phyloP scores from a whole-genome alignment of 2,113 vertebrate species.

The Aplodontia rufa region DNA sequence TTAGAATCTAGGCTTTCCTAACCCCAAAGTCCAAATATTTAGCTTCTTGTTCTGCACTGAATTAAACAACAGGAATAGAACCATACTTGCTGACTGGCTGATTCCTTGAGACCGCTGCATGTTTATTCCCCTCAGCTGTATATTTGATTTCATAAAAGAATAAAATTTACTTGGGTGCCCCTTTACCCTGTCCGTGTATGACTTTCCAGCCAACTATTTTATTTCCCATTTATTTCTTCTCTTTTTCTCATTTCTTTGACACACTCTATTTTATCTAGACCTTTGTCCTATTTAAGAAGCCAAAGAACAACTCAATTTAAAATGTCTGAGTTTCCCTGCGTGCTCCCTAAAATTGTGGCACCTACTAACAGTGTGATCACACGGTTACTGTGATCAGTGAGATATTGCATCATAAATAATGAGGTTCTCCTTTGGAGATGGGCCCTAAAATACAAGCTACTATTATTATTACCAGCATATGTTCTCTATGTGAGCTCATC shows the following conservation, averaged over 20 bases:
- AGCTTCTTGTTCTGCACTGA: not conserved
- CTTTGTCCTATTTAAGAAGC: conserved; percentile 36
- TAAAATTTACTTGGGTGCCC: not conserved
- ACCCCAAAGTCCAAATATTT: not conserved
- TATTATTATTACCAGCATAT: conserved; percentile 38
- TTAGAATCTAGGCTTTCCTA: not conserved
- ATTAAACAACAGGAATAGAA: not conserved
- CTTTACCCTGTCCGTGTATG: not conserved
- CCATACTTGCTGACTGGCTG: no score
- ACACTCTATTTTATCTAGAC: not conserved
- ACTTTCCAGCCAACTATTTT: conserved; percentile 11
- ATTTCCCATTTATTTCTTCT: not conserved
- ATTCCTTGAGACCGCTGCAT: not conserved
- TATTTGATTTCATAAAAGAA: conserved; percentile 33
- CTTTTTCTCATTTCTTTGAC: not conserved
- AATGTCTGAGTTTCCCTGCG: not conserved
- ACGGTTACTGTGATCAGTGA: not conserved
- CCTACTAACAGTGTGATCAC: no score
- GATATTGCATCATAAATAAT: not conserved
- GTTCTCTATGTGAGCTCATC: conserved; percentile 47
- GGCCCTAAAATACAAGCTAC: conserved; percentile 12
- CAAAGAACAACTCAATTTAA: conserved; percentile 51
- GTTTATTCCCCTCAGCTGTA: not conserved
- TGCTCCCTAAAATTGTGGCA: not conserved
- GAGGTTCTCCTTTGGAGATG: conserved; percentile 25